These are phyloP conservation scores for Acanthosepion esculentum DNA, from an alignment of 2,888 invertebrate genomes.

Conservation along the genomic window DNA sequence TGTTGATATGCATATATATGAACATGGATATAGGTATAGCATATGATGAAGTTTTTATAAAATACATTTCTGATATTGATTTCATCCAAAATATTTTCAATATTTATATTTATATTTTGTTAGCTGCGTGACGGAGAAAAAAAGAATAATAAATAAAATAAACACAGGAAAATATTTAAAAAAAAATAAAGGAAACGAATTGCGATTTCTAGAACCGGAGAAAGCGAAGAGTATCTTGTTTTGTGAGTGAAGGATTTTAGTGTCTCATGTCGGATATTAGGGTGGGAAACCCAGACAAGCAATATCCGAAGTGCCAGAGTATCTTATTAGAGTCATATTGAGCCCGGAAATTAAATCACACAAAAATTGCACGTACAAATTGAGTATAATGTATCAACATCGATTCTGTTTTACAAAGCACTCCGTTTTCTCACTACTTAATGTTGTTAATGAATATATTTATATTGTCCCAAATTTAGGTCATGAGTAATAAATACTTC, in stretches of 20 bases:
- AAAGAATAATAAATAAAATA: too few species aligned
- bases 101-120: too few species aligned
- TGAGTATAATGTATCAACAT: neutral
- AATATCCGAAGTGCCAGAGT: neutral
- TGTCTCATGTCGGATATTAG: slow-evolving; percentile 3
- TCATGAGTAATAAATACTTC: neutral
- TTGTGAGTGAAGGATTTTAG: neutral
- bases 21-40: too few species aligned
- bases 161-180: too few species aligned
- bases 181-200: too few species aligned
- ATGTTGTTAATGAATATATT: neutral
- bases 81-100: too few species aligned
- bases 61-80: too few species aligned
- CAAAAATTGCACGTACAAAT: neutral
- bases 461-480: neutral
- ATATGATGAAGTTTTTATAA: too few species aligned
- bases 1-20: neutral
- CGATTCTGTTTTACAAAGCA: slow-evolving; percentile 21
- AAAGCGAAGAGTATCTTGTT: too few species aligned
- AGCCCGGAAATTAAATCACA: neutral
- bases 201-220: too few species aligned
- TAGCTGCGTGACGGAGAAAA: too few species aligned
- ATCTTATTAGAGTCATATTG: slow-evolving; percentile 1
- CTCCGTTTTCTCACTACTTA: neutral
- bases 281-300: neutral